Percentiles rank a stretch among this genome's conserved stretches.
Conservation (phyloP, 1,140 invertebrate species). For the Pseudomyrmex flavicornis region DNA sequence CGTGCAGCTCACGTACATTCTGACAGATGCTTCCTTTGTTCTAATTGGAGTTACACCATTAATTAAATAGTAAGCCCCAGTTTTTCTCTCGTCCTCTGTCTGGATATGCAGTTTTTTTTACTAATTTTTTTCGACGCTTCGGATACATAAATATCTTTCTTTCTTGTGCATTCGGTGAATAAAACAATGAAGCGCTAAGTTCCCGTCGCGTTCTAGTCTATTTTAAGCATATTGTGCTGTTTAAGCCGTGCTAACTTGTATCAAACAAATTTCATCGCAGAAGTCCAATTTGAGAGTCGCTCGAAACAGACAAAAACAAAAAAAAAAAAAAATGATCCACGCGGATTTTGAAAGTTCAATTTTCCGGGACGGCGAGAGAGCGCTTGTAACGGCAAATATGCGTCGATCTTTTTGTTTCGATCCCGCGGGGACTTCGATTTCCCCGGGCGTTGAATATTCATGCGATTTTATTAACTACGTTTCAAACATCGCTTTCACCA, state of each 20-base stretch:
- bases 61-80: slow-evolving; percentile 22
- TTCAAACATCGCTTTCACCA: slow-evolving; percentile 68
- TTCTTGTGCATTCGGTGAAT: neutral
- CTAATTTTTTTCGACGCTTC: neutral
- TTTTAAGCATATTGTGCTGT: neutral
- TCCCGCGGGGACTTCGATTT: slow-evolving; percentile 68
- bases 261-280: slow-evolving; percentile 55
- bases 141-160: neutral
- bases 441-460: slow-evolving; percentile 69
- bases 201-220: neutral
- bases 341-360: slow-evolving; percentile 72
- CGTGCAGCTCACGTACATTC: neutral
- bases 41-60: neutral
- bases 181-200: neutral
- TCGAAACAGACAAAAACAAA: neutral
- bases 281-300: slow-evolving; percentile 67
- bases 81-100: neutral
- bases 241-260: neutral
- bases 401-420: slow-evolving; percentile 71
- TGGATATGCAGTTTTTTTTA: neutral
- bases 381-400: slow-evolving; percentile 65
- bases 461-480: slow-evolving; percentile 74
- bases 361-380: slow-evolving; percentile 54
- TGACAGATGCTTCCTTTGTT: slow-evolving; percentile 1
- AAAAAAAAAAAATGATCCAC: slow-evolving; percentile 43